These are phyloP conservation scores for Danaus chrysippus DNA, from an alignment of 2,888 invertebrate genomes.

Conservation along the genomic window DNA sequence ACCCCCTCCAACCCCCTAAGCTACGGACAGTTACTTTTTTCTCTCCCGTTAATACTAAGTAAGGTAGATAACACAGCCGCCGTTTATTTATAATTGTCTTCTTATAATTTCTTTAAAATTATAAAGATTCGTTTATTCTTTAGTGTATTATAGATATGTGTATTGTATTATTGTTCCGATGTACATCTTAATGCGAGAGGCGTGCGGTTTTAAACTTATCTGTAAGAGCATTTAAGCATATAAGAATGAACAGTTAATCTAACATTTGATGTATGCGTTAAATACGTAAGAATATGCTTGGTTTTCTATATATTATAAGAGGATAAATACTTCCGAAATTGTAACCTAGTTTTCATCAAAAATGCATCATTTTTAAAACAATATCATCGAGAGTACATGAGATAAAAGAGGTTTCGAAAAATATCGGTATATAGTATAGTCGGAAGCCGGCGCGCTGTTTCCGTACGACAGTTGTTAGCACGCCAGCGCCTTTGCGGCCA, in stretches of 20 bases:
- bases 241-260: conserved; percentile 13
- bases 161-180: conserved; percentile 31
- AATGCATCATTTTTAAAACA: conserved; percentile 14
- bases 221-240: conserved; percentile 19
- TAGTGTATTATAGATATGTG: conserved; percentile 8
- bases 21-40: conserved; percentile 30
- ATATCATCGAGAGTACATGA: conserved; percentile 21
- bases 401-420: conserved; percentile 47
- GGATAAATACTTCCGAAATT: neutral
- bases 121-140: no score
- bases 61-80: no score
- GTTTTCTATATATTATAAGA: no score
- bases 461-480: conserved; percentile 73
- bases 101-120: no score
- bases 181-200: conserved; percentile 33
- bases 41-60: neutral
- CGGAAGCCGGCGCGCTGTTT: conserved; percentile 72
- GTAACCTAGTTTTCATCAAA: conserved; percentile 4
- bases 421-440: conserved; percentile 58
- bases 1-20: conserved; percentile 33
- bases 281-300: no score
- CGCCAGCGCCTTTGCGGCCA: conserved; percentile 70
- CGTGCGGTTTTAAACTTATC: conserved; percentile 31
- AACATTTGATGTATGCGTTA: conserved; percentile 10
- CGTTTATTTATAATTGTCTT: no score